Percentiles rank a stretch among this genome's conserved stretches.
These are phyloP conservation scores for Hyperoplus immaculatus DNA, from an alignment of 2,797 vertebrate genomes.

Conservation along the genomic window DNA sequence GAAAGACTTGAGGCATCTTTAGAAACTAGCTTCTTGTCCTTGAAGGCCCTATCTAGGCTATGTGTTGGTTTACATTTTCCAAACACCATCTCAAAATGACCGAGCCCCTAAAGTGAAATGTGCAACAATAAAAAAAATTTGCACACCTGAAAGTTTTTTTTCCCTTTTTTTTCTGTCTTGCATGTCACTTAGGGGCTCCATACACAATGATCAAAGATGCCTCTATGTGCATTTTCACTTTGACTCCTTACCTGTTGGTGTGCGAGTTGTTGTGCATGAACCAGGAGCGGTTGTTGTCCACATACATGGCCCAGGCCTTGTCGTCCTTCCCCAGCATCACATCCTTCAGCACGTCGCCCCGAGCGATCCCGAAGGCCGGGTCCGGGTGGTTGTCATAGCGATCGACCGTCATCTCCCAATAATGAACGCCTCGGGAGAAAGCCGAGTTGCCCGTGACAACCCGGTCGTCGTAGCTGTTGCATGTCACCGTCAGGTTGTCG, in stretches of 20 bases:
- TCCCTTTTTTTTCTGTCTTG: too few relatives aligned
- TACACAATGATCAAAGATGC: not conserved
- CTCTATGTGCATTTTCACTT: not conserved
- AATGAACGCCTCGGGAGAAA: conserved; percentile 97
- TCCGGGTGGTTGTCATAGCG: conserved; percentile 99
- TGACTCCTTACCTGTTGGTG: conserved; percentile 92
- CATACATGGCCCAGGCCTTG: conserved; percentile 99
- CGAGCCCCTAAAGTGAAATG: too few relatives aligned
- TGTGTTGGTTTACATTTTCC: too few relatives aligned
- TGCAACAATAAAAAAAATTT: too few relatives aligned
- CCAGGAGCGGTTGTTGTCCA: conserved; percentile 99
- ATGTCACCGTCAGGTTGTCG: conserved; percentile 98
- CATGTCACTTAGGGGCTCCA: too few relatives aligned
- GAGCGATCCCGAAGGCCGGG: conserved; percentile 95
- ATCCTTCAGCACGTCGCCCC: conserved; percentile 94
- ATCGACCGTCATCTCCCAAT: conserved; percentile 97
- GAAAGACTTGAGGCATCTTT: too few relatives aligned
- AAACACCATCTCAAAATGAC: too few relatives aligned
- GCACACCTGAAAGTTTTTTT: too few relatives aligned
- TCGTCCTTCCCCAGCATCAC: conserved; percentile 99
- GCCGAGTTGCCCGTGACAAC: conserved; percentile 94
- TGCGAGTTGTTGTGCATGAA: conserved; percentile 99
- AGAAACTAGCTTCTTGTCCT: too few relatives aligned
- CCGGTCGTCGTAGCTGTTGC: conserved; percentile 98
- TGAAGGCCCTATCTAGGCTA: too few relatives aligned